Conservation (phyloP, 2,888 invertebrate genomes). For the Phytoseiulus persimilis region DNA sequence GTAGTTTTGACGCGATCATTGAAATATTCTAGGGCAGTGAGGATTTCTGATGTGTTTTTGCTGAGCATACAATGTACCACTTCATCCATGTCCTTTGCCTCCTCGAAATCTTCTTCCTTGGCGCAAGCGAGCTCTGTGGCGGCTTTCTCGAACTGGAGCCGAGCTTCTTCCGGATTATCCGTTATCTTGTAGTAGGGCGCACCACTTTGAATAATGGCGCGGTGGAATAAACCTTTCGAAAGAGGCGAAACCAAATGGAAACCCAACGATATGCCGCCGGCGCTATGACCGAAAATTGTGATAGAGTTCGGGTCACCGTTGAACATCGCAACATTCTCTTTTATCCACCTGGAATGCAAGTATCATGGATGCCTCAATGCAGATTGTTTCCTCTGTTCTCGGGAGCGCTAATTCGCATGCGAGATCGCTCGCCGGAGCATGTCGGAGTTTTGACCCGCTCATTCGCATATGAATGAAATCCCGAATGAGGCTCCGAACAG, state of each 20-base stretch:
- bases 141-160: neutral
- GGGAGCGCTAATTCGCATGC: neutral
- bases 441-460: too few relatives aligned
- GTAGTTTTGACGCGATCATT: constrained; percentile 31
- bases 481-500: too few relatives aligned
- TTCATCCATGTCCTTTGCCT: neutral
- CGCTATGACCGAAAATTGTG: constrained; percentile 29
- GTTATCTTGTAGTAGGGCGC: constrained; percentile 31
- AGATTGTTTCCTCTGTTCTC: neutral
- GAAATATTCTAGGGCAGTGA: constrained; percentile 25
- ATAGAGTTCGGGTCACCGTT: constrained; percentile 24
- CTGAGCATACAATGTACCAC: constrained; percentile 6
- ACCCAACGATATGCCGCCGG: constrained; percentile 30
- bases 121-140: constrained; percentile 10
- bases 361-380: neutral
- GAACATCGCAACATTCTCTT: constrained; percentile 10
- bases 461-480: too few relatives aligned
- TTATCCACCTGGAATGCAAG: constrained; percentile 6
- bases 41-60: constrained; percentile 31
- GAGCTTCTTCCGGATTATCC: constrained; percentile 26
- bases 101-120: neutral
- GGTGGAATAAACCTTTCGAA: constrained; percentile 22
- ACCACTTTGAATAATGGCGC: constrained; percentile 33
- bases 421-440: too few relatives aligned
- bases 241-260: constrained; percentile 32